A percentile compares a stretch with the other conserved stretches of the same genome.
Evolutionary conservation across 2,797 vertebrate species (phyloP).

Genomic region (Antrozous pallidus): DNA sequence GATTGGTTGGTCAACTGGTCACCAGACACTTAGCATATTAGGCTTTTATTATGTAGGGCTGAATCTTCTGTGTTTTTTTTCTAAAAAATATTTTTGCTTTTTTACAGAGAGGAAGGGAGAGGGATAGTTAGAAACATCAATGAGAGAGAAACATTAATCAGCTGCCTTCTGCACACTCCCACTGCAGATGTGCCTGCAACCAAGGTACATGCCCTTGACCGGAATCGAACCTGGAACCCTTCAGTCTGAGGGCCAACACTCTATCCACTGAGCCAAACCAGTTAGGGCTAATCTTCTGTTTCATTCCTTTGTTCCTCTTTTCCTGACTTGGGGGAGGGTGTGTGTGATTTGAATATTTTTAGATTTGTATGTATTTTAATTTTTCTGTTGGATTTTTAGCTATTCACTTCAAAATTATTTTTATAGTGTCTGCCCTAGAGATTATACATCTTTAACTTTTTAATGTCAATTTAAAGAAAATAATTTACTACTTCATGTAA

Average conservation of each 20-base stretch:
- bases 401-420: background rate
- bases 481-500: constrained; percentile 17
- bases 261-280: no score
- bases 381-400: background rate
- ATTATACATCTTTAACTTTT: background rate
- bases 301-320: background rate
- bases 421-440: background rate
- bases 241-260: no score
- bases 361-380: background rate
- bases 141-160: no score
- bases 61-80: background rate
- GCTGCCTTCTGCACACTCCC: no score
- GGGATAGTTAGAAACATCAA: no score
- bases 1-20: no score
- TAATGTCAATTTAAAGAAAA: background rate
- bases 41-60: no score
- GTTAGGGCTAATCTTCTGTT: background rate
- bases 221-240: no score
- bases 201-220: no score
- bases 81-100: no score
- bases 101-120: no score
- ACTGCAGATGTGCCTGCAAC: no score
- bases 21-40: background rate
- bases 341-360: background rate
- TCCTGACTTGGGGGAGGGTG: background rate